Conservation (phyloP, 2,888 invertebrate species). For the Limenitis camilla region DNA sequence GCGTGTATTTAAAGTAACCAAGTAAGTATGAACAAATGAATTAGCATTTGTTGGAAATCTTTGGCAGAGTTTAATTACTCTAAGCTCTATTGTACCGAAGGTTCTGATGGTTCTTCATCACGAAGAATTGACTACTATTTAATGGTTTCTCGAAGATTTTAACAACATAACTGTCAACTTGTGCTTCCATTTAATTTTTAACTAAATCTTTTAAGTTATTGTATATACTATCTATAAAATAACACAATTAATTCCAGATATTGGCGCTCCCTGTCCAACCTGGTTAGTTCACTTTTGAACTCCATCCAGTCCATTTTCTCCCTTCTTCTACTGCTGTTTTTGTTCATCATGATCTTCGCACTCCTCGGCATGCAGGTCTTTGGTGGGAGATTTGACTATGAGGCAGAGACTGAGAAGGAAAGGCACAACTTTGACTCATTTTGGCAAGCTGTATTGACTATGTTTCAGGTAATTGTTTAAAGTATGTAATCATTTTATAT, state of each 20-base stretch:
- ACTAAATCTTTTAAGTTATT: no score
- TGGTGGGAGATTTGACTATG: constrained; percentile 97
- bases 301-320: constrained; percentile 99
- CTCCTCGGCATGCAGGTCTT: constrained; percentile 99
- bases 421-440: constrained; percentile 98
- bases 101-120: no score
- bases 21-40: constrained; percentile 79
- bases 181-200: no score
- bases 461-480: constrained; percentile 88
- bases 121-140: no score
- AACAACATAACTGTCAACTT: no score
- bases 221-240: not conserved
- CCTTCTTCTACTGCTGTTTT: constrained; percentile 93
- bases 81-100: no score
- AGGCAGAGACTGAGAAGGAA: constrained; percentile 86
- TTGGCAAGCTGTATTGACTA: constrained; percentile 98
- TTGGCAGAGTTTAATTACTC: not conserved
- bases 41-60: not conserved
- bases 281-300: constrained; percentile 97
- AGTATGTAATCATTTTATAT: not conserved
- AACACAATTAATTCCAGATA: constrained; percentile 79
- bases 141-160: no score
- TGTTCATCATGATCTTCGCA: constrained; percentile 99
- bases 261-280: constrained; percentile 97
- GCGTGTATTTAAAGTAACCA: constrained; percentile 98